A percentile compares a stretch with the other conserved stretches of the same genome.
phyloP scores from a whole-genome alignment of 2,113 vertebrate genomes.

The Columba livia region DNA sequence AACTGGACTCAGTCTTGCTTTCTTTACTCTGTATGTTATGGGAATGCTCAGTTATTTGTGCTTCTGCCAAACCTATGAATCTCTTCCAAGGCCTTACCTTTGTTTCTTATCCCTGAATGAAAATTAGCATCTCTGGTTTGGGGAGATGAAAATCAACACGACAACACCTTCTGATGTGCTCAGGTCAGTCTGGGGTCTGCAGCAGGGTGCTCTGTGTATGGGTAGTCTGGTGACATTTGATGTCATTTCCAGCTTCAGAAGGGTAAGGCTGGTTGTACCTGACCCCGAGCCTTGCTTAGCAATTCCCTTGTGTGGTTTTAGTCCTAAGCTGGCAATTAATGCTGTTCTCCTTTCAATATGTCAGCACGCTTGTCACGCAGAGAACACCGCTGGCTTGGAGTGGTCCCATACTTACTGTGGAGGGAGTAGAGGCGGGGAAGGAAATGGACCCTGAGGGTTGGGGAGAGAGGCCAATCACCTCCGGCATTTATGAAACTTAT shows the following conservation, averaged over 20 bases:
- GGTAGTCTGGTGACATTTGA: background rate
- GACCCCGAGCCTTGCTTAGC: background rate
- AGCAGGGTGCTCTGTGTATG: background rate
- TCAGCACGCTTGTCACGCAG: constrained; percentile 5
- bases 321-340: constrained; percentile 24
- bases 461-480: constrained; percentile 4
- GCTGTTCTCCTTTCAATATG: background rate
- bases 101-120: background rate
- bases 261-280: background rate
- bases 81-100: background rate
- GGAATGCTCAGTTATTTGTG: background rate
- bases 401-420: constrained; percentile 13
- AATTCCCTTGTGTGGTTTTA: background rate
- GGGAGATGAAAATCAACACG: background rate
- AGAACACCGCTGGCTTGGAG: background rate
- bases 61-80: background rate
- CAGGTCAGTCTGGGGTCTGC: background rate
- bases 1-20: background rate
- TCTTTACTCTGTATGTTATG: background rate
- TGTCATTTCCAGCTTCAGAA: background rate
- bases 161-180: background rate
- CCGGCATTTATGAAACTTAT: constrained; percentile 3
- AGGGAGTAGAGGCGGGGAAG: background rate
- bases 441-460: background rate
- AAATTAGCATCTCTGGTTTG: background rate